Conservation (phyloP, 2,113 vertebrate species). For the Bufo bufo region DNA sequence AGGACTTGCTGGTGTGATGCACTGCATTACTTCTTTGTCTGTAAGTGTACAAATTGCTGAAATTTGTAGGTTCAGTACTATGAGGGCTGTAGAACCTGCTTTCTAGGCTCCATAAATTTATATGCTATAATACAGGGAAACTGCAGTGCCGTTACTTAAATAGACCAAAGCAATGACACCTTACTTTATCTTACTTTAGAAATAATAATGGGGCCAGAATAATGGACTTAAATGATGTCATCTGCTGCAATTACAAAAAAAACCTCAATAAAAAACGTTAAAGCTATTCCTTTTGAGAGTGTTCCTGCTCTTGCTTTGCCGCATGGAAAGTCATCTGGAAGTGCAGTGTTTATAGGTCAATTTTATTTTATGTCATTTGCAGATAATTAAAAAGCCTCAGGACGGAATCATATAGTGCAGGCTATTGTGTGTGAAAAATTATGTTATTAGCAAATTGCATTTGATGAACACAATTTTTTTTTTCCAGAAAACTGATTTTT, state of each 20-base stretch:
- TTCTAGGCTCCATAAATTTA: too few relatives aligned
- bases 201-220: neutral
- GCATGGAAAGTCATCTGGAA: conserved; percentile 12
- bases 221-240: neutral
- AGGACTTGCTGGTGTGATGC: too few relatives aligned
- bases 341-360: conserved; percentile 40
- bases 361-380: conserved; percentile 49
- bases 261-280: neutral
- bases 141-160: neutral
- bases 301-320: neutral
- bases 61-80: too few relatives aligned
- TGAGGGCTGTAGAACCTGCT: too few relatives aligned
- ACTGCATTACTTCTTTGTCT: too few relatives aligned
- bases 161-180: neutral
- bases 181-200: neutral
- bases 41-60: too few relatives aligned
- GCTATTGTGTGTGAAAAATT: conserved; percentile 49
- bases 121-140: too few relatives aligned
- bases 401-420: conserved; percentile 26
- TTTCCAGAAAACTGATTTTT: conserved; percentile 12
- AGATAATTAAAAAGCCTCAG: conserved; percentile 44
- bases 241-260: conserved; percentile 1
- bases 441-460: conserved; percentile 42
- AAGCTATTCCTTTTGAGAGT: conserved; percentile 1
- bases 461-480: conserved; percentile 29